phyloP scores from a whole-genome alignment of 2,888 invertebrate genomes.

The Cheiracanthium punctorium region DNA sequence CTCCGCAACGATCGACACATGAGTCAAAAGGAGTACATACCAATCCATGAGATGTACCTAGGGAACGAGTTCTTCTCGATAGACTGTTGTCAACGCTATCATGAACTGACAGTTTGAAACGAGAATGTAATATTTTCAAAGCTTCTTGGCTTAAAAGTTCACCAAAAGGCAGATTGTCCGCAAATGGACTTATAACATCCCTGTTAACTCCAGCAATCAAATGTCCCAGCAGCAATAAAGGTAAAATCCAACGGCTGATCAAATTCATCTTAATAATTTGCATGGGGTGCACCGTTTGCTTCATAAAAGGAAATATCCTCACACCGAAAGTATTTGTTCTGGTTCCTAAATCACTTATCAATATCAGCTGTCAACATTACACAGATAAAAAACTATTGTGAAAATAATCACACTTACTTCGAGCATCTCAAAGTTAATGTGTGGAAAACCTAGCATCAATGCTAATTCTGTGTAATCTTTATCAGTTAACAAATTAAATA shows the following conservation, averaged over 20 bases:
- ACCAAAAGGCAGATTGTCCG: background rate
- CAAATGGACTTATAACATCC: background rate
- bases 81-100: background rate
- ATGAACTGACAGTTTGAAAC: background rate
- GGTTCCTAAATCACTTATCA: too few species aligned
- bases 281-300: background rate
- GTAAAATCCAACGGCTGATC: background rate
- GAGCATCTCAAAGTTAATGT: too few species aligned
- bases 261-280: background rate
- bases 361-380: too few species aligned
- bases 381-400: background rate
- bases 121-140: background rate
- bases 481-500: too few species aligned
- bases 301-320: background rate
- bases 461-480: too few species aligned
- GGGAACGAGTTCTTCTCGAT: background rate
- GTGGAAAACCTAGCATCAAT: too few species aligned
- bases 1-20: slow-evolving; percentile 39
- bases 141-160: background rate
- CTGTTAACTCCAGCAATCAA: slow-evolving; percentile 36
- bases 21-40: slow-evolving; percentile 56
- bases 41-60: background rate
- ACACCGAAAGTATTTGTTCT: background rate
- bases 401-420: background rate
- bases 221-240: slow-evolving; percentile 23